Evolutionary conservation across 2,113 vertebrate species (phyloP).

Genomic region (Dicentrarchus labrax): DNA sequence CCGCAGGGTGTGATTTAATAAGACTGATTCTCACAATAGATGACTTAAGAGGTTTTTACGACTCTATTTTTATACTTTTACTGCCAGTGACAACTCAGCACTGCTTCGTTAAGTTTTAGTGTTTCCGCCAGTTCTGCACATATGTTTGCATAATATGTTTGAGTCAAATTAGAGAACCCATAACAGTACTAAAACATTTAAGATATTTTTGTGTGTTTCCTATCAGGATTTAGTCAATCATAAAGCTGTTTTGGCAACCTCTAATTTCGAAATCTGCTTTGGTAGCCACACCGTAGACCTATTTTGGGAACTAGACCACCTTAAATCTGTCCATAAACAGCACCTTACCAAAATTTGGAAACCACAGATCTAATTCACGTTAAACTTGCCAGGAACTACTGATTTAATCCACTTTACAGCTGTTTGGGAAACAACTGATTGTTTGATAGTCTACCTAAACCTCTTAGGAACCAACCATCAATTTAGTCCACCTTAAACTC

Average conservation of each 20-base stretch:
- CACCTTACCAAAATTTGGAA: background rate
- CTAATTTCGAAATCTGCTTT: background rate
- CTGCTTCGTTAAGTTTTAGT: conserved; percentile 27
- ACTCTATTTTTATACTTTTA: conserved; percentile 51
- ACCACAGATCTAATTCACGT: background rate
- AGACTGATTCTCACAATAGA: conserved; percentile 58
- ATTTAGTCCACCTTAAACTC: background rate
- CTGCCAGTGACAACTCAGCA: conserved; percentile 29
- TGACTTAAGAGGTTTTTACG: conserved; percentile 42
- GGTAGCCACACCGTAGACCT: background rate
- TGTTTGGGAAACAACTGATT: background rate
- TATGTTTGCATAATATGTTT: conserved; percentile 2
- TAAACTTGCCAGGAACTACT: background rate
- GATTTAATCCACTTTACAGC: background rate
- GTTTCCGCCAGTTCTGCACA: background rate
- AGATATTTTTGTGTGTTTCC: background rate
- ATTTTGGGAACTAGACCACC: background rate
- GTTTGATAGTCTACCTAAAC: background rate
- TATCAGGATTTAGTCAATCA: background rate
- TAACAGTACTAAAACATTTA: background rate
- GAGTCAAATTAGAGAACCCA: background rate
- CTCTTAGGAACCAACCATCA: background rate
- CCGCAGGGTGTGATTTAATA: conserved; percentile 61
- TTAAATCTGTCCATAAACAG: too few species aligned
- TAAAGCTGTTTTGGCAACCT: background rate